Conservation (phyloP, 2,113 vertebrate genomes). For the Polypterus senegalus region DNA sequence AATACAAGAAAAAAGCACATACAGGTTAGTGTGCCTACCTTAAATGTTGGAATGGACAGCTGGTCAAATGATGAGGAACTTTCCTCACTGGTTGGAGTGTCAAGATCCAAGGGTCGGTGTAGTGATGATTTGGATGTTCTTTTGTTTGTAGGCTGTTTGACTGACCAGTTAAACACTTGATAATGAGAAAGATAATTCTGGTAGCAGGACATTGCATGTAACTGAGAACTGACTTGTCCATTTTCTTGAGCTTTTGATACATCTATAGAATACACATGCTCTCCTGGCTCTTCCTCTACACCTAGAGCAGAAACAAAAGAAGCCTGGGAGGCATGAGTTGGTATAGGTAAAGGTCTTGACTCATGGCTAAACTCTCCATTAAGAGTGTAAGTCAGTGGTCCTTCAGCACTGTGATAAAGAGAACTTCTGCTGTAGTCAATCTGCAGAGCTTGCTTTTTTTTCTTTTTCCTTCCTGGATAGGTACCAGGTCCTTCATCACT, state of each 20-base stretch:
- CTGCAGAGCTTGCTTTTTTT: conserved; percentile 71
- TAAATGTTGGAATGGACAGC: conserved; percentile 80
- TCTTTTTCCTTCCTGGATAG: conserved; percentile 87
- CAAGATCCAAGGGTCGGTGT: conserved; percentile 86
- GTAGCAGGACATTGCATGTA: conserved; percentile 85
- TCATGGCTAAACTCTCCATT: conserved; percentile 66
- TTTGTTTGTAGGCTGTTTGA: conserved; percentile 89
- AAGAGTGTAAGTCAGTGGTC: conserved; percentile 65
- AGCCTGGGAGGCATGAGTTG: conserved; percentile 81
- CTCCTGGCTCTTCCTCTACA: conserved; percentile 69
- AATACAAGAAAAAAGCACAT: not conserved
- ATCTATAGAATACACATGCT: conserved; percentile 59
- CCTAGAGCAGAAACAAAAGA: conserved; percentile 91
- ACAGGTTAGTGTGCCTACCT: conserved; percentile 46
- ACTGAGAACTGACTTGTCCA: conserved; percentile 70
- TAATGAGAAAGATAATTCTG: conserved; percentile 85
- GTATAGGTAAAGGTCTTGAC: conserved; percentile 62
- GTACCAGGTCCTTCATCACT: conserved; percentile 94
- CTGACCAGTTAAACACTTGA: conserved; percentile 88
- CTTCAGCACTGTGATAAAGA: conserved; percentile 93
- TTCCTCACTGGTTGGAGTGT: conserved; percentile 90
- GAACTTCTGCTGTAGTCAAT: conserved; percentile 76
- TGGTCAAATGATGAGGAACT: conserved; percentile 79
- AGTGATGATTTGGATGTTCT: conserved; percentile 92
- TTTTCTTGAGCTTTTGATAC: conserved; percentile 61